These are phyloP conservation scores for Forbesichthys agassizii DNA, from an alignment of 2,113 vertebrate genomes.

Conservation along the genomic window DNA sequence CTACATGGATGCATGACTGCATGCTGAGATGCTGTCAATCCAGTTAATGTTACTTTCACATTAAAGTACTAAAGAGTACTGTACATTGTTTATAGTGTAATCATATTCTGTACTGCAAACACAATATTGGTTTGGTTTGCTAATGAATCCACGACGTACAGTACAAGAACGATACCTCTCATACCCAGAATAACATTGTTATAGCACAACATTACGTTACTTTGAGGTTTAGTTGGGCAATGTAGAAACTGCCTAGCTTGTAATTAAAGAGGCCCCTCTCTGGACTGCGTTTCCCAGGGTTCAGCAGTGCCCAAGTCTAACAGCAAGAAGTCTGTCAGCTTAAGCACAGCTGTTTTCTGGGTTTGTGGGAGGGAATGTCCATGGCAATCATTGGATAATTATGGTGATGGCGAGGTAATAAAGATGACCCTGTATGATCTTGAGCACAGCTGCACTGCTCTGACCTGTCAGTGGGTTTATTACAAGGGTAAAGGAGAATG, in stretches of 20 bases:
- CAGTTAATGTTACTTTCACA: constrained; percentile 25
- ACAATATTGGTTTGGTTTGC: constrained; percentile 1
- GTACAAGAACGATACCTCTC: constrained; percentile 8
- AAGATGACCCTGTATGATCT: constrained; percentile 34
- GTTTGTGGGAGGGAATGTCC: constrained; percentile 36
- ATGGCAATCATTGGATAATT: constrained; percentile 59
- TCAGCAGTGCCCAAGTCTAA: constrained; percentile 13
- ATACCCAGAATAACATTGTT: not conserved
- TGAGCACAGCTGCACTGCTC: constrained; percentile 54
- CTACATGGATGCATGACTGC: constrained; percentile 22
- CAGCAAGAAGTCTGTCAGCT: constrained; percentile 37
- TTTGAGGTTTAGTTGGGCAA: constrained; percentile 8
- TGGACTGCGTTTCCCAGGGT: constrained; percentile 40
- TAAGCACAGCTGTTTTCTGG: constrained; percentile 63
- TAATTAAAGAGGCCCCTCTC: constrained; percentile 42
- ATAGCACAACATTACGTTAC: constrained; percentile 8
- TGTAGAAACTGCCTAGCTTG: constrained; percentile 13
- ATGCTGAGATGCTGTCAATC: constrained; percentile 11
- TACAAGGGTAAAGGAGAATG: constrained; percentile 27
- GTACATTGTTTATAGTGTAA: not conserved
- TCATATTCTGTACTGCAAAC: constrained; percentile 1
- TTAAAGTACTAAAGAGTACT: not conserved
- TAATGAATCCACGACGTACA: constrained; percentile 2
- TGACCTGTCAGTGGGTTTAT: constrained; percentile 37
- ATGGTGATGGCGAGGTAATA: constrained; percentile 55